phyloP scores from a whole-genome alignment of 2,888 invertebrate genomes.

The Pyrochroa serraticornis region DNA sequence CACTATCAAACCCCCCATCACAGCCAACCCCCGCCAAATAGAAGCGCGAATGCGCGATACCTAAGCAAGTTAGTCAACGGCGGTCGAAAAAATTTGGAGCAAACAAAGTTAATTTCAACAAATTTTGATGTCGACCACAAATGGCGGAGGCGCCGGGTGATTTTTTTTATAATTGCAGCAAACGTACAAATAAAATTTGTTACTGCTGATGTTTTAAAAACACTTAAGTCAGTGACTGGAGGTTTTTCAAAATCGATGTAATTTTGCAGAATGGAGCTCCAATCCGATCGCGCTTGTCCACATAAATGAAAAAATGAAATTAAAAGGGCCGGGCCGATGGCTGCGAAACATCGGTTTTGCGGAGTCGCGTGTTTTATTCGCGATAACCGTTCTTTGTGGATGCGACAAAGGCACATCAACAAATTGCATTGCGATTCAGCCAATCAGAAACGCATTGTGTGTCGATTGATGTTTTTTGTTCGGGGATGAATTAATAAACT shows the following conservation, averaged over 20 bases:
- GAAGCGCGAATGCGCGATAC: not conserved
- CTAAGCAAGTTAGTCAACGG: not conserved
- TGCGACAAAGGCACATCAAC: constrained; percentile 56
- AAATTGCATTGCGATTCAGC: constrained; percentile 60
- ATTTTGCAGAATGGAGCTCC: too few relatives aligned
- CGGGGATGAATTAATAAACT: constrained; percentile 51
- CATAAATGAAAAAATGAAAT: too few relatives aligned
- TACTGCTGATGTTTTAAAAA: too few relatives aligned
- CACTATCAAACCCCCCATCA: constrained; percentile 5
- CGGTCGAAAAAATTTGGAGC: not conserved
- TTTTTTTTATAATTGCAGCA: too few relatives aligned
- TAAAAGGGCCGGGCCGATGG: too few relatives aligned
- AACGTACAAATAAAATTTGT: too few relatives aligned
- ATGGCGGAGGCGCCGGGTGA: not conserved
- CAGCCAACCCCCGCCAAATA: not conserved
- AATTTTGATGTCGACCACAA: not conserved
- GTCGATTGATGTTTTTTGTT: constrained; percentile 48
- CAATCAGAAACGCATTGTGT: constrained; percentile 59
- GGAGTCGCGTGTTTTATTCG: constrained; percentile 54
- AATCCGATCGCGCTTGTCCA: too few relatives aligned
- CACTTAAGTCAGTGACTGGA: too few relatives aligned
- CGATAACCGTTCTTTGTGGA: constrained; percentile 56
- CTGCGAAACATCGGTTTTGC: constrained; percentile 19
- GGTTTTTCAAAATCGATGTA: too few relatives aligned
- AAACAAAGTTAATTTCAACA: not conserved